These are phyloP conservation scores for Eulemur rubriventer DNA, from an alignment of 2,797 vertebrate species.

Conservation along the genomic window DNA sequence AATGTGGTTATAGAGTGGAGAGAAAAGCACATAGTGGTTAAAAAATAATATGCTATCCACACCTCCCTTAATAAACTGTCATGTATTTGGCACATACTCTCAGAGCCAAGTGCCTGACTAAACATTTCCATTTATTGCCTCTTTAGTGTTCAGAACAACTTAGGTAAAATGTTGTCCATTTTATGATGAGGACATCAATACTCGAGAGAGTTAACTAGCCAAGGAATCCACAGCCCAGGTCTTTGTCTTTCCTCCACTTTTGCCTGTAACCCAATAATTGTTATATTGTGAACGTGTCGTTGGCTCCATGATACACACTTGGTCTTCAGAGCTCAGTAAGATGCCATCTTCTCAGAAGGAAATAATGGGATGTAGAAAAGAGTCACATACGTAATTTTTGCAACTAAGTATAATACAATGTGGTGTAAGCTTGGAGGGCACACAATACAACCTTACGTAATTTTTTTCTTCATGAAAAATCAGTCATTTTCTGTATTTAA, in stretches of 20 bases:
- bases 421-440: not conserved
- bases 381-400: not conserved
- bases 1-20: not conserved
- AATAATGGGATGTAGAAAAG: not conserved
- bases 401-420: not conserved
- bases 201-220: not conserved
- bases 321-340: not conserved
- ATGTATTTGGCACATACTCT: not conserved
- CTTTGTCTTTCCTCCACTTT: not conserved
- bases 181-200: not conserved
- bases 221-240: not conserved
- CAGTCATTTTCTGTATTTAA: not conserved
- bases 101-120: not conserved
- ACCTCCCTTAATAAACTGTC: not conserved
- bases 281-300: not conserved
- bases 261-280: not conserved
- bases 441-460: not conserved
- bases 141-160: not conserved
- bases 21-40: not conserved
- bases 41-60: not conserved
- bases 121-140: not conserved
- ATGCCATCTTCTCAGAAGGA: not conserved
- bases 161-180: not conserved
- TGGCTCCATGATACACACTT: no score
- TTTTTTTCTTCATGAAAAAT: not conserved